phyloP scores from a whole-genome alignment of 2,113 vertebrate species.

The Diadophis punctatus region DNA sequence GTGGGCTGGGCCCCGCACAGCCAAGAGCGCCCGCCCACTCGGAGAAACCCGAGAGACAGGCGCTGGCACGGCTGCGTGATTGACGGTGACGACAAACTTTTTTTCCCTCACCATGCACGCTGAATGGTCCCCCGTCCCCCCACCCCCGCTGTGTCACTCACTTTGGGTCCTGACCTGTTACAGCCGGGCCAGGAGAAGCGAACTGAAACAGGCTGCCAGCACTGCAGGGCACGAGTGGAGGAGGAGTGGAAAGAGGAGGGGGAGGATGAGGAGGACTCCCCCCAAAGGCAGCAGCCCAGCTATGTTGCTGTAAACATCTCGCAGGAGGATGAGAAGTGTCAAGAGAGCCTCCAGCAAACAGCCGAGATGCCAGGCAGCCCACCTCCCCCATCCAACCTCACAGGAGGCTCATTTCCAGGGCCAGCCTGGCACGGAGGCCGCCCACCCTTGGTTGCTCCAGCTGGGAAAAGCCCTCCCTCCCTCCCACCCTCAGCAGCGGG shows the following conservation, averaged over 20 bases:
- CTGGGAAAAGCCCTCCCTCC: background rate
- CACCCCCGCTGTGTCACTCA: too few species aligned
- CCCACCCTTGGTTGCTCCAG: background rate
- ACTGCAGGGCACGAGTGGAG: background rate
- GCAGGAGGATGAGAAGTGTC: background rate
- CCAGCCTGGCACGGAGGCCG: background rate
- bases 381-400: too few species aligned
- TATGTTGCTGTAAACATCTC: fast-evolving
- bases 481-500: too few species aligned
- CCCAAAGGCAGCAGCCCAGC: too few species aligned
- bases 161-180: background rate
- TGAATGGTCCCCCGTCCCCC: background rate
- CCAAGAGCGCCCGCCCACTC: background rate
- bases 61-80: background rate
- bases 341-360: background rate
- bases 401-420: too few species aligned
- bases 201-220: background rate
- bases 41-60: background rate
- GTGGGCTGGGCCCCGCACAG: fast-evolving
- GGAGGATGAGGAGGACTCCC: background rate
- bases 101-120: background rate
- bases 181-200: background rate
- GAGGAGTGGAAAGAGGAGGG: background rate
- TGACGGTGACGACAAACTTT: background rate
- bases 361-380: background rate